Percentiles rank a stretch among this genome's conserved stretches.
Evolutionary conservation across 2,797 vertebrate genomes (phyloP).

Genomic region (Danio choprae): DNA sequence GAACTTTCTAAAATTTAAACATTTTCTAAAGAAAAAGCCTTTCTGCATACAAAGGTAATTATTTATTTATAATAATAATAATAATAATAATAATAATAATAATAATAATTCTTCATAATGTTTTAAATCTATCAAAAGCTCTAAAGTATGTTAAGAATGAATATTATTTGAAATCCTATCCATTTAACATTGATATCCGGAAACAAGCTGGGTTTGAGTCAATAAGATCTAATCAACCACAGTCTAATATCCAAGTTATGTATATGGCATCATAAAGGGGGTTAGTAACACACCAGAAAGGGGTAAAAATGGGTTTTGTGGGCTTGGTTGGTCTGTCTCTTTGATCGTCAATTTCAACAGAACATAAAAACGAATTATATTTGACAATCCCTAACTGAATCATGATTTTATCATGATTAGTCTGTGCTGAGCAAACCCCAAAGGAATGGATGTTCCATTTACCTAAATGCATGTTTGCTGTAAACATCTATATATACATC

Average conservation of each 20-base stretch:
- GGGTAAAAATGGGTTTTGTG: conserved; percentile 42
- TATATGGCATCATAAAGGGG: conserved; percentile 62
- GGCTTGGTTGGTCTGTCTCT: conserved; percentile 55
- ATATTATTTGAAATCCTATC: neutral
- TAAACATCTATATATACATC: conserved; percentile 16
- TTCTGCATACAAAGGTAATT: too few relatives aligned
- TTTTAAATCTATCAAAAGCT: neutral
- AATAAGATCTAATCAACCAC: neutral
- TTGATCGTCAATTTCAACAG: conserved; percentile 53
- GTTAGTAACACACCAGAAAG: conserved; percentile 21
- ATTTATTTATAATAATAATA: too few relatives aligned
- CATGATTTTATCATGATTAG: conserved; percentile 54
- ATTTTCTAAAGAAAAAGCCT: too few relatives aligned
- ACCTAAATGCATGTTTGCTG: conserved; percentile 70
- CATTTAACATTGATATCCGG: neutral
- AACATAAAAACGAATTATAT: conserved; percentile 63
- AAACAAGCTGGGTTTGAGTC: conserved; percentile 17
- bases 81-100: too few relatives aligned
- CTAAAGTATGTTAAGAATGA: neutral
- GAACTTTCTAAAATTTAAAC: too few relatives aligned
- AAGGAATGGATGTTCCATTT: conserved; percentile 74
- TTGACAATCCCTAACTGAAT: conserved; percentile 70
- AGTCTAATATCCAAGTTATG: conserved; percentile 73
- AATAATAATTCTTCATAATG: too few relatives aligned
- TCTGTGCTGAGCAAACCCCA: conserved; percentile 72